Conservation (phyloP, 2,888 invertebrate genomes). For the Cyclophora punctaria region DNA sequence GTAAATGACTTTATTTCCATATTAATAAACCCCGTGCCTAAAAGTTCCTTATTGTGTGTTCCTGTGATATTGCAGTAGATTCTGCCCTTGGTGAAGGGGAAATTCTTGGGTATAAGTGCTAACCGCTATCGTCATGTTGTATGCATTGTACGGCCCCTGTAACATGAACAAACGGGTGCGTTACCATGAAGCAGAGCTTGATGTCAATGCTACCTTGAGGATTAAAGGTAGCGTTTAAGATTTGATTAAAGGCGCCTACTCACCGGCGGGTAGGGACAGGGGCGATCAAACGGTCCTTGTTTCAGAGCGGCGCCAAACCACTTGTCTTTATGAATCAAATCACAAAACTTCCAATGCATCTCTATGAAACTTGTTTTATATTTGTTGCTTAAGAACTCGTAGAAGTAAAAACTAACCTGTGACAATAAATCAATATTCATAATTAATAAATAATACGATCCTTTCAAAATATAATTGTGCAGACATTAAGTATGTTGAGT, state of each 20-base stretch:
- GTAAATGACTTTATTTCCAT: slow-evolving; percentile 4
- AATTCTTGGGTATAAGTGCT: background rate
- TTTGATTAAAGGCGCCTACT: slow-evolving; percentile 9
- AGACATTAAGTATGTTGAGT: slow-evolving; percentile 4
- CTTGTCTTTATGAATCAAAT: slow-evolving; percentile 24
- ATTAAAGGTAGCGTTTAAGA: no score
- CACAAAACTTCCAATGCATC: slow-evolving; percentile 26
- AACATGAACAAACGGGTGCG: no score
- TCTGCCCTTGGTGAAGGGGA: slow-evolving; percentile 12
- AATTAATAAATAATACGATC: background rate
- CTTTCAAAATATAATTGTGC: background rate
- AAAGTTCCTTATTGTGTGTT: background rate
- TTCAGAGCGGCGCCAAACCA: slow-evolving; percentile 25
- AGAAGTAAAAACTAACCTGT: slow-evolving; percentile 26
- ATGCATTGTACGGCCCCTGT: background rate
- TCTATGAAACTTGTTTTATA: slow-evolving; percentile 32
- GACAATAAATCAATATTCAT: background rate
- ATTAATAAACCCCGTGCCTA: background rate
- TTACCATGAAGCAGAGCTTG: no score
- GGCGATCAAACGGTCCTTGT: slow-evolving; percentile 5
- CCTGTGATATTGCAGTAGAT: slow-evolving; percentile 1
- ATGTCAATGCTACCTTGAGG: no score
- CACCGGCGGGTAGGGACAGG: slow-evolving; percentile 21
- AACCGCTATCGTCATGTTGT: slow-evolving; percentile 4
- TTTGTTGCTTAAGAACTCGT: slow-evolving; percentile 24